A percentile compares a stretch with the other conserved stretches of the same genome.
These are phyloP conservation scores for Schizopygopsis pylzovi DNA, from an alignment of 2,797 vertebrate species.

Conservation along the genomic window DNA sequence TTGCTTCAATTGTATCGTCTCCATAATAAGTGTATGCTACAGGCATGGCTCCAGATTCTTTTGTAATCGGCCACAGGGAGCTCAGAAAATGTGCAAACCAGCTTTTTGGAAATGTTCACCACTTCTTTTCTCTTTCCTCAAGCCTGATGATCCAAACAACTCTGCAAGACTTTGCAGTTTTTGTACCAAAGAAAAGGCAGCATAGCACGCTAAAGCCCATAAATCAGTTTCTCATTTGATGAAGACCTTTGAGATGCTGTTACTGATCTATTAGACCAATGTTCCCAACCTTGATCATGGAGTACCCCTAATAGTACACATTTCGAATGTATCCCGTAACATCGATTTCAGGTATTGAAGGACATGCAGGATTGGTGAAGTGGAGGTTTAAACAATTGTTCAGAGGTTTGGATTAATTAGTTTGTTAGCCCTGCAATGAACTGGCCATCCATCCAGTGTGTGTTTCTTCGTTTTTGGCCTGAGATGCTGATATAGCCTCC, in stretches of 20 bases:
- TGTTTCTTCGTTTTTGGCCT: neutral
- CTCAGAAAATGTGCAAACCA: neutral
- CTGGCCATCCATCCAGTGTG: neutral
- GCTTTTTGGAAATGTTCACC: neutral
- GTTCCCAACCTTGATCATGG: neutral
- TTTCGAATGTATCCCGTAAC: neutral
- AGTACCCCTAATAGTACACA: neutral
- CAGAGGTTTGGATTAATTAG: neutral
- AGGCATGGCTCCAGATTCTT: neutral
- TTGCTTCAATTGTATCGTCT: neutral
- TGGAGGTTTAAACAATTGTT: neutral
- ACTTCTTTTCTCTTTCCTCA: neutral
- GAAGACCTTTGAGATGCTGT: neutral
- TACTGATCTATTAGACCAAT: neutral
- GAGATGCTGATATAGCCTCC: too few species aligned
- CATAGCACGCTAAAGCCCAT: neutral
- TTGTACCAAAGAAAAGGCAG: constrained; percentile 8
- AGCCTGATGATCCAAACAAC: neutral
- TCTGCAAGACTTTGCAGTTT: neutral
- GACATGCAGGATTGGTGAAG: neutral
- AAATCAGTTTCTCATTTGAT: neutral
- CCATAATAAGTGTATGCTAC: neutral
- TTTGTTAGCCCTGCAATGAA: neutral
- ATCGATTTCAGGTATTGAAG: neutral
- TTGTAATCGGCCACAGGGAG: neutral